Conservation (phyloP, 1,140 invertebrate species). For the Solen grandis region DNA sequence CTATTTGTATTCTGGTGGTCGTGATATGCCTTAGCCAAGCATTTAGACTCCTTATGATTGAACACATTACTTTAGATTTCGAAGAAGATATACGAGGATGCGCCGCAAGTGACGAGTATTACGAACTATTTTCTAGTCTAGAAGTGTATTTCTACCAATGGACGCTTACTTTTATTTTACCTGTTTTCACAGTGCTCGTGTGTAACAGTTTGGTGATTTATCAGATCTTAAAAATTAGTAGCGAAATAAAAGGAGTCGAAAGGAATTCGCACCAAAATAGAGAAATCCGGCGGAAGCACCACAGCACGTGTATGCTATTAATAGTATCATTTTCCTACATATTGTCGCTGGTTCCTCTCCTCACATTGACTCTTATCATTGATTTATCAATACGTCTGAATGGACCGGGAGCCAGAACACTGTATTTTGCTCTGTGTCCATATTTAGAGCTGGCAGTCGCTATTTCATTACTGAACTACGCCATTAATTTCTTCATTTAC, state of each 20-base stretch:
- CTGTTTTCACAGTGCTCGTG: conserved; percentile 13
- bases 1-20: conserved; percentile 65
- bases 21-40: conserved; percentile 31
- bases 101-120: neutral
- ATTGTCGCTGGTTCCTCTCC: conserved; percentile 69
- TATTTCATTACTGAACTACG: conserved; percentile 72
- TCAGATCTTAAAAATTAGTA: conserved; percentile 64
- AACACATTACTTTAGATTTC: neutral
- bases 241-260: conserved; percentile 47
- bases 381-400: conserved; percentile 42
- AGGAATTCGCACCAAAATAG: conserved; percentile 6
- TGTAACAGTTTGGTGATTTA: conserved; percentile 72
- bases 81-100: neutral
- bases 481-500: conserved; percentile 75
- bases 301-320: conserved; percentile 76
- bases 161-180: conserved; percentile 29
- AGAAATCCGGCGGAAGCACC: conserved; percentile 60
- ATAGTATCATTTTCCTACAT: conserved; percentile 74
- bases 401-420: neutral
- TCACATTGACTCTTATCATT: conserved; percentile 66
- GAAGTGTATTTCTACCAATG: conserved; percentile 36
- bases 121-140: conserved; percentile 5
- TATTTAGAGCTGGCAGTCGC: conserved; percentile 62
- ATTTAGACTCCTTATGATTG: conserved; percentile 43
- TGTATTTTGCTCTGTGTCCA: conserved; percentile 60